Percentiles rank a stretch among this genome's conserved stretches.
phyloP scores from a whole-genome alignment of 2,113 vertebrate genomes.

The Mohoua ochrocephala region DNA sequence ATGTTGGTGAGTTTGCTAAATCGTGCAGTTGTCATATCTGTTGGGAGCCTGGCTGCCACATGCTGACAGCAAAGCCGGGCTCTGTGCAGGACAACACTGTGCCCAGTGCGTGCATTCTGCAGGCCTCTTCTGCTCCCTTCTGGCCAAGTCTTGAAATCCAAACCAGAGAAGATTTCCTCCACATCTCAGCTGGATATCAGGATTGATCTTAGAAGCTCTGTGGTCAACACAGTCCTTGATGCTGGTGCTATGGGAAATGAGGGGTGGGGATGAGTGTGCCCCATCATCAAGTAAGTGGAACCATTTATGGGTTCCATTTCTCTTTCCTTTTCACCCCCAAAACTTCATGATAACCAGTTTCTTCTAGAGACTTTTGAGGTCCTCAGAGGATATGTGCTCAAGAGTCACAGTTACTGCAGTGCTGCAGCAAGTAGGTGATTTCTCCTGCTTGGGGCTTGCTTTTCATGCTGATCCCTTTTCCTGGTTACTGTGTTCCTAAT shows the following conservation, averaged over 20 bases:
- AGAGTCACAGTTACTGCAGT: background rate
- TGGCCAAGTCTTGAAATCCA: constrained; percentile 19
- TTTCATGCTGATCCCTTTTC: background rate
- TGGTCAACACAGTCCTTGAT: background rate
- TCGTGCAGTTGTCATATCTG: background rate
- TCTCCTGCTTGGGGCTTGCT: background rate
- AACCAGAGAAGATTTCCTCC: background rate
- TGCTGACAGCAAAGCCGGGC: background rate
- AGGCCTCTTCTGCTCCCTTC: constrained; percentile 55
- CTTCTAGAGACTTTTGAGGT: background rate
- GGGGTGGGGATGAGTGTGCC: background rate
- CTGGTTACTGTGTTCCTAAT: background rate
- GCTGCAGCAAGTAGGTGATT: background rate
- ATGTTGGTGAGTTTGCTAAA: background rate
- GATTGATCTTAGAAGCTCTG: background rate
- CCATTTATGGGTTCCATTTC: background rate
- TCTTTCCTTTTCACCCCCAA: background rate
- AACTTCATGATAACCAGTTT: background rate
- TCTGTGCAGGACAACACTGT: background rate
- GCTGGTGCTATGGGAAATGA: background rate
- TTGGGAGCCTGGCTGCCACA: background rate
- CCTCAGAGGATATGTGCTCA: background rate
- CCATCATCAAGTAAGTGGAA: background rate
- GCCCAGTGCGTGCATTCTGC: background rate
- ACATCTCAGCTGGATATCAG: background rate